phyloP scores from a whole-genome alignment of 2,797 vertebrate species.

The Vultur gryphus region DNA sequence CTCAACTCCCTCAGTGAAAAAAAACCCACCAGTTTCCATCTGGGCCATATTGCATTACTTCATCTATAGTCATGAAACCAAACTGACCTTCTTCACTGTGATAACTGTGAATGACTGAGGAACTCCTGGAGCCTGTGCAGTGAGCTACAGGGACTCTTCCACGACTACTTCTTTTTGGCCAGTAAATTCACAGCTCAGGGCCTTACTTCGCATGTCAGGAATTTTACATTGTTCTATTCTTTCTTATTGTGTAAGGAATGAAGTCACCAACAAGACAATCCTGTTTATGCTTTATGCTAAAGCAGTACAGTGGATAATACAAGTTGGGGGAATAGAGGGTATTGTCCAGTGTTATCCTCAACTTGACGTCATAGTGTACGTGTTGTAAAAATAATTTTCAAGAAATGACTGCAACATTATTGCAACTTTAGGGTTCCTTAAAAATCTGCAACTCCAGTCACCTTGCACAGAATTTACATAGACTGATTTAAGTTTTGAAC shows the following conservation, averaged over 20 bases:
- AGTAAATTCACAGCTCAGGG: neutral
- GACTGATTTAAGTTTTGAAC: neutral
- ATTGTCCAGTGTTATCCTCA: neutral
- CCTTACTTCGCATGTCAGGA: neutral
- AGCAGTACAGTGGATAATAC: neutral
- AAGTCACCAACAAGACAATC: neutral
- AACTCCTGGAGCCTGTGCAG: neutral
- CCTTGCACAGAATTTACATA: neutral
- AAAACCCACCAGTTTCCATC: slow-evolving; percentile 1
- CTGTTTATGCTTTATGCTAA: neutral
- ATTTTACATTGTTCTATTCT: neutral
- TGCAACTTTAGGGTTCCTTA: neutral
- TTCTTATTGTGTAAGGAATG: neutral
- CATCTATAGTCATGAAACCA: neutral
- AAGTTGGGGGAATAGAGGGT: neutral
- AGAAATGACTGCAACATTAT: neutral
- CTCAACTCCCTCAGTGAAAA: neutral
- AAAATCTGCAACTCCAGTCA: neutral
- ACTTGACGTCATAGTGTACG: neutral
- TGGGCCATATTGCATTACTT: neutral
- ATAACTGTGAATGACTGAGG: neutral
- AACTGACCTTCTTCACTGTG: neutral
- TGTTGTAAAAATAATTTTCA: neutral
- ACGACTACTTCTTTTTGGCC: neutral
- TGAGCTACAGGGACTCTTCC: neutral